Evolutionary conservation across 2,888 invertebrate genomes (phyloP), one percentile per base, ranked within the genome.

Genomic region (Toxonevra muliebris): DNA sequence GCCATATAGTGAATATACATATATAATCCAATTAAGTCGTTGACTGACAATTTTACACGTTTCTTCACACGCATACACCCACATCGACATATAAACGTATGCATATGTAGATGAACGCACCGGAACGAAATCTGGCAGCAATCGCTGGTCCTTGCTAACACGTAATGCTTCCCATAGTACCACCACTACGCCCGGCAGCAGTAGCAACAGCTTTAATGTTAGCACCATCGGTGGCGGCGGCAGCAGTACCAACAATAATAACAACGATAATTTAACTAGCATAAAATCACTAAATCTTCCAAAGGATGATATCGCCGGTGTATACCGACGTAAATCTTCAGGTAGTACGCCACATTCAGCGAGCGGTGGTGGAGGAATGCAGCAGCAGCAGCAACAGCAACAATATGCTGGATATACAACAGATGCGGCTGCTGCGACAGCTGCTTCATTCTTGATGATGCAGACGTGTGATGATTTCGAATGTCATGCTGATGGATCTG

Each of bases 401-500:
- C 76, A 71, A 61, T 70, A 2, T 66, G 68, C 41, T 61, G 73
- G 70, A 53, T 73, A 74, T 62, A 70, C 73, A 17, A 71, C 76
- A 2, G 76, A 78, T 65, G 72, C 73, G 4, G 68, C 61, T 20
- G 65, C 52, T 50, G 60, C 59, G 17, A 65, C 53, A 11, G 45
- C 54, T 41, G 74, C 73, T 5, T 76, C 75, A 57, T 73, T 71
- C 61, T 79, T 80, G 2, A 77, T 79, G 48, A 78, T 80, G 54
- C 82, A 81, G 57, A 76, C 78, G 12, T 80, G 79, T 68, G 85
- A 85, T 69, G 88, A 87, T 17, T 86, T 87, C 20, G 88, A 88
- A 75, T 83, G 87, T 52, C 85, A 87, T 72, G 88, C 87, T 4
- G 88, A 91, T 80, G 90, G 91, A 13, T 87, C 87, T 8, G 84